Conservation (phyloP, 2,113 vertebrate genomes). For the Phasianus colchicus region DNA sequence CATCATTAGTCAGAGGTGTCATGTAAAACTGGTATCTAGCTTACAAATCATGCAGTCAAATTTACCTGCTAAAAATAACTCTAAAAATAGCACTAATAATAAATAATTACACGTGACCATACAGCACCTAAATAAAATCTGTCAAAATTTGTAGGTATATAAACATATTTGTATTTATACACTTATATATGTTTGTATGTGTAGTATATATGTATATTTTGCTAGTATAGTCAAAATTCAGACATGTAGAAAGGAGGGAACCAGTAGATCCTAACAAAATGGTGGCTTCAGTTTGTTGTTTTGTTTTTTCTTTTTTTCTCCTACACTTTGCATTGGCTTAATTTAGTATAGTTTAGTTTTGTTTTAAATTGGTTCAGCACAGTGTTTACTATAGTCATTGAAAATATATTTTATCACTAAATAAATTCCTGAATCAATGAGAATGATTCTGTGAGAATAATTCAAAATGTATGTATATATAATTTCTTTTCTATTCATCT, state of each 20-base stretch:
- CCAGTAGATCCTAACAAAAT: neutral
- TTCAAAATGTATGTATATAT: neutral
- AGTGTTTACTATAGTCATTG: neutral
- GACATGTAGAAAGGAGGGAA: neutral
- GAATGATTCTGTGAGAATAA: neutral
- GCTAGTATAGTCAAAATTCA: neutral
- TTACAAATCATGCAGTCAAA: neutral
- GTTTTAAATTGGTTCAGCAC: no score
- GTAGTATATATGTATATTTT: neutral
- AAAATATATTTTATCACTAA: neutral
- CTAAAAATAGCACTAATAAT: no score
- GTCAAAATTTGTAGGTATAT: neutral
- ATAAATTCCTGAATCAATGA: neutral
- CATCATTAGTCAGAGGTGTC: neutral
- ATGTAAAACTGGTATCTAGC: neutral
- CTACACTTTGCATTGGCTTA: neutral
- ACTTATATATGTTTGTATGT: neutral
- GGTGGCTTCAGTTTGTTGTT: no score
- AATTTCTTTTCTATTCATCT: neutral
- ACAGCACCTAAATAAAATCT: neutral
- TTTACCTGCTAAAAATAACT: neutral
- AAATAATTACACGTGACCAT: neutral
- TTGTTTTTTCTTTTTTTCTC: neutral
- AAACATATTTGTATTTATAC: rapidly evolving
- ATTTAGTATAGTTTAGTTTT: no score